Base-by-base conservation (phyloP, 1,140 invertebrate genomes). In the Hermatobates lingyangjiaoensis region DNA sequence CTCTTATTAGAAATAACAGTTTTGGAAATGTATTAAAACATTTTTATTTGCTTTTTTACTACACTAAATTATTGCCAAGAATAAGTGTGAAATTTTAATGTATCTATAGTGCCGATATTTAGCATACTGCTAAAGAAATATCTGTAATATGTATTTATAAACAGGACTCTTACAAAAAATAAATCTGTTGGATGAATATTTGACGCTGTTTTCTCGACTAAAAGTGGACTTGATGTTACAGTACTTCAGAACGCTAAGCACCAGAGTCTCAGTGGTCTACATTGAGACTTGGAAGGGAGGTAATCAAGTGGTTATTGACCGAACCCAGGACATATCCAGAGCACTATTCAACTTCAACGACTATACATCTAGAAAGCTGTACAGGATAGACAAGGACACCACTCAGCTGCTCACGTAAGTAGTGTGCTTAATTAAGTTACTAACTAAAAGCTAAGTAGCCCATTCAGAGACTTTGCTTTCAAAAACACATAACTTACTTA, bases 221-320 rank as follows among this genome's bases (percentile, higher is more conserved):
- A n/a, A n/a, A n/a, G n/a, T n/a, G n/a, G n/a, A n/a, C n/a, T n/a
- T n/a, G 4, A 5, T 57, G 42, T 70, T 74, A 18, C 72, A 92
- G 88, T 94, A 93, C 66, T 92, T 89, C 70, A 80, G 89, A 54
- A 87, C 85, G 25, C 72, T 96, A 58, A 92, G 89, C 61, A 93
- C 92, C 20, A 73, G 90, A 57, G 83, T 95, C 23, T 89, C 89
- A 12, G 80, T 97, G 54, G 85, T 93, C 38, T 96, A 96, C 68
- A 82, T 95, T 65, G 92, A 97, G 73, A 90, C 90, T 44, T 97
- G 92, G 92, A 82, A 84, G 63, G 81, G 81, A 44, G 76, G 75
- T 23, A 88, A 95, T 66, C 83, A 91, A 62, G 83, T 83, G 14
- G 66, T 72, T 55, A 82, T 89, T 53, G 77, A 84, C 59, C 76